These are phyloP conservation scores for Mormoops blainvillei DNA, from an alignment of 2,113 vertebrate species.

Conservation along the genomic window DNA sequence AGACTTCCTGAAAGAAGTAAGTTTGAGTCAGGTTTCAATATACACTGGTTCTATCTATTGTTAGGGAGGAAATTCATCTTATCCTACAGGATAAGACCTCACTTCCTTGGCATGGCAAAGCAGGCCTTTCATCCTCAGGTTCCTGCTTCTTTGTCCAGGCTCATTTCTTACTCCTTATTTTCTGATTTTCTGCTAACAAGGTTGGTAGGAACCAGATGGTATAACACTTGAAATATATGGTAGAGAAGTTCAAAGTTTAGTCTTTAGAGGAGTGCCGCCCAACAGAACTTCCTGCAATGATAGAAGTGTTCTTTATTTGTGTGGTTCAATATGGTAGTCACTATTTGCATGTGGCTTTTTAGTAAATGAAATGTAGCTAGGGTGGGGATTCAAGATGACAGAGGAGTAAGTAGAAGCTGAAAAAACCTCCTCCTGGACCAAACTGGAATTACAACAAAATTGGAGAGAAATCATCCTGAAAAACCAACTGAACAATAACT, in stretches of 20 bases:
- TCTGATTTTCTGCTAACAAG: not conserved
- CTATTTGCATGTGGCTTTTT: not conserved
- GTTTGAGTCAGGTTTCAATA: not conserved
- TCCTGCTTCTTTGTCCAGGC: not conserved
- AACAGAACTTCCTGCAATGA: not conserved
- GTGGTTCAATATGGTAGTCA: not conserved
- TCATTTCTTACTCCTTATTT: not conserved
- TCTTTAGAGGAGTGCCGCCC: not conserved
- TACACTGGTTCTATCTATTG: not conserved
- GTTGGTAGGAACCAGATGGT: not conserved
- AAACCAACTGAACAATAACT: too few relatives aligned
- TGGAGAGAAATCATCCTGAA: too few relatives aligned
- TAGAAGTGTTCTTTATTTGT: not conserved
- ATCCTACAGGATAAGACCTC: not conserved
- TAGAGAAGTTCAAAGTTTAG: not conserved
- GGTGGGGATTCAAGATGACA: too few relatives aligned
- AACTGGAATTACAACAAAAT: too few relatives aligned
- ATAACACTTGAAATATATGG: not conserved
- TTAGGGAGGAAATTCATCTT: not conserved
- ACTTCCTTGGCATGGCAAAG: not conserved
- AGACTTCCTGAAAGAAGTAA: not conserved
- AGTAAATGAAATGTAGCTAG: not conserved
- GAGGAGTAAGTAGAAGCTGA: too few relatives aligned
- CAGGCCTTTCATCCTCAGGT: not conserved
- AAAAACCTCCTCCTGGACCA: too few relatives aligned